Percentiles rank a stretch among this genome's conserved stretches.
Conservation (phyloP, 2,888 invertebrate species). For the Macrophya alboannulata region DNA sequence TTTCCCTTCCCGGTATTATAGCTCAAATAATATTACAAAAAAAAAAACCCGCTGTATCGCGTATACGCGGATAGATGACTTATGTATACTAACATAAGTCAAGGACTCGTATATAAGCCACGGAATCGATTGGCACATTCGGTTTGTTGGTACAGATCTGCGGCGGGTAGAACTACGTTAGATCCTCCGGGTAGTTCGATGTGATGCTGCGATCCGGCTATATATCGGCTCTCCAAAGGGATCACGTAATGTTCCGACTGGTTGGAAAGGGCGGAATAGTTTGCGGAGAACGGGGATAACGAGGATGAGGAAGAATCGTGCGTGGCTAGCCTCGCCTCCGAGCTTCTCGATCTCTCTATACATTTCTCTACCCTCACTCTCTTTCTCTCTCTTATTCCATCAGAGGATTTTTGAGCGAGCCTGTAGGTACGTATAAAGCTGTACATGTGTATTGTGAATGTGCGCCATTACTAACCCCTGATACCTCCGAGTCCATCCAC, state of each 20-base stretch:
- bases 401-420: neutral
- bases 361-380: neutral
- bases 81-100: neutral
- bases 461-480: constrained; percentile 4
- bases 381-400: neutral
- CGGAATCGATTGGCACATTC: neutral
- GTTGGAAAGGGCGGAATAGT: constrained; percentile 37
- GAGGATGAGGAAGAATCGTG: constrained; percentile 44
- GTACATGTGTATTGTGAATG: neutral
- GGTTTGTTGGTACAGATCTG: constrained; percentile 27
- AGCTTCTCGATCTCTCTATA: neutral
- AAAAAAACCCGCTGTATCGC: too few species aligned
- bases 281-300: constrained; percentile 34
- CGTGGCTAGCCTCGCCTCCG: constrained; percentile 12
- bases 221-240: constrained; percentile 42
- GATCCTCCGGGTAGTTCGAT: neutral
- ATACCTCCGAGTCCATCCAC: constrained; percentile 4
- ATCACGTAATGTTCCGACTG: constrained; percentile 47
- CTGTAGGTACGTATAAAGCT: neutral
- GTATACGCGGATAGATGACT: neutral
- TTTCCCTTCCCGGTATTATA: too few species aligned
- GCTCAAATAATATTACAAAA: too few species aligned
- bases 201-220: constrained; percentile 30
- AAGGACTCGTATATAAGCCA: neutral
- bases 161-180: neutral